phyloP scores from a whole-genome alignment of 2,888 invertebrate species.

The Leucoma salicis region DNA sequence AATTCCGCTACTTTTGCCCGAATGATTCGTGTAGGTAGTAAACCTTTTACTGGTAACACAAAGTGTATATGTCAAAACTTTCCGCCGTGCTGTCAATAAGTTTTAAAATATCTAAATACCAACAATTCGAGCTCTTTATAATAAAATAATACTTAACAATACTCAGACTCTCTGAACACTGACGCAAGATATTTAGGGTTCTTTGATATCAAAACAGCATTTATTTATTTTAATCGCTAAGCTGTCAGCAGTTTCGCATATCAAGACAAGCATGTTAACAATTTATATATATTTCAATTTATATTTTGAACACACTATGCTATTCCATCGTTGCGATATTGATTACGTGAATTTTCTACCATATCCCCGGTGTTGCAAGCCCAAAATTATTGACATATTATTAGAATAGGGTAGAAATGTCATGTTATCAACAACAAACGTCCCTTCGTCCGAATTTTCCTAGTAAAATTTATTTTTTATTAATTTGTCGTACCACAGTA shows the following conservation, averaged over 20 bases:
- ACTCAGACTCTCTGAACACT: slow-evolving; percentile 7
- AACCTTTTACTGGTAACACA: too few species aligned
- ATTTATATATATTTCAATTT: slow-evolving; percentile 26
- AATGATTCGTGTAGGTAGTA: too few species aligned
- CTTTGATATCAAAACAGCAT: slow-evolving; percentile 18
- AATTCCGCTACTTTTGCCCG: too few species aligned
- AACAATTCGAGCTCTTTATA: slow-evolving; percentile 3
- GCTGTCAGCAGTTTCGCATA: slow-evolving; percentile 18
- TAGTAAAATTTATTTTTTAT: slow-evolving; percentile 26
- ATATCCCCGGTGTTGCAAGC: neutral
- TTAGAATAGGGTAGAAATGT: neutral
- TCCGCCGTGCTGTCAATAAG: too few species aligned
- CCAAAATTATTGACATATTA: neutral
- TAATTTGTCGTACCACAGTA: slow-evolving; percentile 31
- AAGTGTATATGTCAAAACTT: too few species aligned
- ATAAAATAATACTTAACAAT: slow-evolving; percentile 11
- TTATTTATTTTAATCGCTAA: slow-evolving; percentile 29
- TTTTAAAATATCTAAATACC: slow-evolving; percentile 1
- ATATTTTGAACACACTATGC: slow-evolving; percentile 36
- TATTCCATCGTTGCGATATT: slow-evolving; percentile 4
- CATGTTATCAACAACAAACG: neutral
- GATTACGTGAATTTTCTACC: neutral
- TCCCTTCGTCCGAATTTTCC: slow-evolving; percentile 13
- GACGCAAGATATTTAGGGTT: neutral
- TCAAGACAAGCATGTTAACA: slow-evolving; percentile 29